phyloP scores from a whole-genome alignment of 2,888 invertebrate genomes.

The Lacanobia wlatinum region DNA sequence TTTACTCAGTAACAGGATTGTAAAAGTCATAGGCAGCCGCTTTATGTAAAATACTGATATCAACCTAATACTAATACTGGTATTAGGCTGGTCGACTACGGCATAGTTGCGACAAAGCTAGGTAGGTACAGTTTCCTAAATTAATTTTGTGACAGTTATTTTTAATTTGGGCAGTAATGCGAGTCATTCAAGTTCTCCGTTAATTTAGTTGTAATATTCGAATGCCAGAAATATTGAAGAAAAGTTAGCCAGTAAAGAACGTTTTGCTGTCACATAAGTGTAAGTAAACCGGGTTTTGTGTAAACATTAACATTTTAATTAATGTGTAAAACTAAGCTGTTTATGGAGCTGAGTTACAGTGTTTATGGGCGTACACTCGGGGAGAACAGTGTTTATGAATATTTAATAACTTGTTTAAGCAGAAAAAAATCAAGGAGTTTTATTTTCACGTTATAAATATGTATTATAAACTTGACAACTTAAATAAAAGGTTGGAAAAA shows the following conservation, averaged over 20 bases:
- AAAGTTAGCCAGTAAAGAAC: constrained; percentile 39
- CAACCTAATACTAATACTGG: no score
- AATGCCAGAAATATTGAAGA: constrained; percentile 28
- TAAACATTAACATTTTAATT: constrained; percentile 66
- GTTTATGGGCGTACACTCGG: constrained; percentile 58
- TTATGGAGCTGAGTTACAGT: constrained; percentile 48
- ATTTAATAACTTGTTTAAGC: constrained; percentile 6
- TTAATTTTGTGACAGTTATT: no score
- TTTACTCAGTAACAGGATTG: no score
- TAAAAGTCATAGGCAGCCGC: no score
- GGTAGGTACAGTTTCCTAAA: no score
- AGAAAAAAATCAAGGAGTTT: neutral
- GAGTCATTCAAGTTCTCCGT: no score
- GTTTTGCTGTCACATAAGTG: constrained; percentile 32
- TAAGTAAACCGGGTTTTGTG: constrained; percentile 45
- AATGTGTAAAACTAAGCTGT: constrained; percentile 65
- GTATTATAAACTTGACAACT: no score
- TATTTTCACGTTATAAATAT: neutral
- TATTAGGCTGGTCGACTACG: no score
- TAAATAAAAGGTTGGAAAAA: no score
- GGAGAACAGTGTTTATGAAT: constrained; percentile 28
- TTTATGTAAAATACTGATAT: no score
- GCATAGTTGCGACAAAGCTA: no score
- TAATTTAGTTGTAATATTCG: neutral
- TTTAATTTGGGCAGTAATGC: no score